Evolutionary conservation across 1,140 invertebrate genomes (phyloP).

Genomic region (Euura saliciscinereae): DNA sequence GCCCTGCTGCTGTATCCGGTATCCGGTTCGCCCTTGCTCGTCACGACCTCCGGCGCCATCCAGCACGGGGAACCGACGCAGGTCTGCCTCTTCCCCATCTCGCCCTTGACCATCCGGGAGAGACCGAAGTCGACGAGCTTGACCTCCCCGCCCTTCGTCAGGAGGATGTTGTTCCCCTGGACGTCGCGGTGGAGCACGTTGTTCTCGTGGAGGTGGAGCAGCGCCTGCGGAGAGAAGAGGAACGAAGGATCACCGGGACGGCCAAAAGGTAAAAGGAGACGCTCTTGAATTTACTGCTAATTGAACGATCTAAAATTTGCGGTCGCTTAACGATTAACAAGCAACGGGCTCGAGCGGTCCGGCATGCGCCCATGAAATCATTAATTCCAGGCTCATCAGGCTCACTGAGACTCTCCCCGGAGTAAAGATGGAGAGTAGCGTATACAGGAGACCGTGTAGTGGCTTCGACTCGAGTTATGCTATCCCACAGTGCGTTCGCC

Average conservation of each 20-base stretch:
- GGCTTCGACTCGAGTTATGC: too few relatives aligned
- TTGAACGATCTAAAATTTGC: constrained; percentile 54
- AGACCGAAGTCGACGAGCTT: constrained; percentile 87
- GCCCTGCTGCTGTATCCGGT: constrained; percentile 73
- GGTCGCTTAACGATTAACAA: constrained; percentile 44
- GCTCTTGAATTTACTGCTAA: constrained; percentile 52
- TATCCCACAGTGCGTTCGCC: too few relatives aligned
- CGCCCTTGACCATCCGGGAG: constrained; percentile 77
- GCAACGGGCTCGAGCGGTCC: constrained; percentile 25
- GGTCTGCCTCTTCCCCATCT: constrained; percentile 70
- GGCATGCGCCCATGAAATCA: constrained; percentile 47
- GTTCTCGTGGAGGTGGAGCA: constrained; percentile 82
- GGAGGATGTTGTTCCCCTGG: constrained; percentile 82
- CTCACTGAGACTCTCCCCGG: background rate
- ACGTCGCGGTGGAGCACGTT: constrained; percentile 88
- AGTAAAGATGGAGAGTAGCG: too few relatives aligned
- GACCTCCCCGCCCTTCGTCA: constrained; percentile 83
- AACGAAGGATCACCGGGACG: background rate
- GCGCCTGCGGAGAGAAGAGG: constrained; percentile 62
- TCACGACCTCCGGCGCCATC: constrained; percentile 89
- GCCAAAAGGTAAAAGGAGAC: background rate
- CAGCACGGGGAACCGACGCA: constrained; percentile 88
- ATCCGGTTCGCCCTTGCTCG: constrained; percentile 43
- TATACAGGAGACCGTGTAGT: too few relatives aligned
- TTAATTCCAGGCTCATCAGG: constrained; percentile 46